Base-by-base conservation (phyloP, 1,140 invertebrate genomes). In the Leptinotarsa undecemlineata region DNA sequence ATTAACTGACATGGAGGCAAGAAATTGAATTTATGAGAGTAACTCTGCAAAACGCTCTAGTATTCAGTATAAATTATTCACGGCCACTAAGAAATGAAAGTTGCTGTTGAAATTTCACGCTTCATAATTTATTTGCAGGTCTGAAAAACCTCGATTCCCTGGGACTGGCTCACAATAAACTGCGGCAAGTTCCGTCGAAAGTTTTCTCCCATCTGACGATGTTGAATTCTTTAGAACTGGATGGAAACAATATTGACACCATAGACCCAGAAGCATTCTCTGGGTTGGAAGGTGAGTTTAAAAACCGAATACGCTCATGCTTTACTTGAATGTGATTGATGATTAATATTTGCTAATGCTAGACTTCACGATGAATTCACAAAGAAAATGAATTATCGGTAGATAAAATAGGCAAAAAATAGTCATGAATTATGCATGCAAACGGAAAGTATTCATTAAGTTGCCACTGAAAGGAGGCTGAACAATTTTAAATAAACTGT, bases 211-310 rank as follows among this genome's bases (percentile, higher is more conserved):
- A 94, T 84, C 87, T 96, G 75, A 90, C 86, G 23, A 88, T 92
- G 79, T 87, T 96, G 48, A 96, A 94, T 85, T 95, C 94, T 13
- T 86, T 96, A 80, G 94, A 95, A 86, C 85, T 96, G 73, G 94
- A 96, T 80, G 93, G 93, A 63, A 96, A 96, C 86, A 88, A 90
- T 76, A 95, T 96, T 79, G 90, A 88, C 72, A 88, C 90, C 62
- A 90, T 96, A 73, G 92, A 95, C 85, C 90, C 92, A 71, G 92
- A 93, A 78, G 94, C 94, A 14, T 96, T 96, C 82, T 89, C 89
- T 47, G 94, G 94, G 76, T 88, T 96, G 19, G 93, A 96, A 91
- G 93, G 95, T 96, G 88, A 87, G 26, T 64, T 57, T 57, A 1
- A n/a, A n/a, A 5, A 14, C n/a, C 8, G 8, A 42, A 42, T 42